Evolutionary conservation across 2,797 vertebrate genomes (phyloP), one percentile per base, ranked within the genome.

Genomic region (Smutsia gigantea): DNA sequence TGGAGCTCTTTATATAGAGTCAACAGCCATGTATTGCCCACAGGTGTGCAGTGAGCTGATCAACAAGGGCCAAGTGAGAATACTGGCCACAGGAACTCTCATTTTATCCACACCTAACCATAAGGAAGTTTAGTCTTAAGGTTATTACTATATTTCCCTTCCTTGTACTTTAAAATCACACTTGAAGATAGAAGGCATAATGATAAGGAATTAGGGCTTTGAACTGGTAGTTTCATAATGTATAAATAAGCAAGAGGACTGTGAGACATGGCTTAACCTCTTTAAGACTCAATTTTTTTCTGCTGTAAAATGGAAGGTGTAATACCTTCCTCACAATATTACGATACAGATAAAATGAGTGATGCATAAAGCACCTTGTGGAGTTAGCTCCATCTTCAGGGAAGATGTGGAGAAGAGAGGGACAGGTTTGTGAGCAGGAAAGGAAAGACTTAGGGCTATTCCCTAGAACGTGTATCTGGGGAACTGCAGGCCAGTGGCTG

Each of bases 81-180:
- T 39, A 5, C 39, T 39, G 39, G 6, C 39, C 39, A 39, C 39
- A 39, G 39, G 39, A 39, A 7, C 39, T 39, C 39, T 39, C 39
- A 39, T 7, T 39, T 39, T 39, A 39, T 39, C 39, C 39, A 39
- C 39, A 39, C 39, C 39, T 39, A 57, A 78, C 34, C 29, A 51
- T 84, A 68, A 85, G 64, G 59, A 51, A 37, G 31, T 53, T 64
- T 85, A 75, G 61, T 95, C 18, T 15, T 81, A 59, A 68, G 2
- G 9, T 89, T 63, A 78, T 94, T 79, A 71, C 10, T 89, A 2
- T 53, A 88, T 75, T 91, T 81, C 27, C 51, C 86, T 93, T 82
- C 29, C 18, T 75, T 31, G 11, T 74, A 27, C n/a, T 53, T 88
- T 87, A 75, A 93, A 85, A 68, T 88, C 9, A 88, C 7, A 12